Evolutionary conservation across 2,888 invertebrate species (phyloP).

Genomic region (Lasioglossum zephyrum): DNA sequence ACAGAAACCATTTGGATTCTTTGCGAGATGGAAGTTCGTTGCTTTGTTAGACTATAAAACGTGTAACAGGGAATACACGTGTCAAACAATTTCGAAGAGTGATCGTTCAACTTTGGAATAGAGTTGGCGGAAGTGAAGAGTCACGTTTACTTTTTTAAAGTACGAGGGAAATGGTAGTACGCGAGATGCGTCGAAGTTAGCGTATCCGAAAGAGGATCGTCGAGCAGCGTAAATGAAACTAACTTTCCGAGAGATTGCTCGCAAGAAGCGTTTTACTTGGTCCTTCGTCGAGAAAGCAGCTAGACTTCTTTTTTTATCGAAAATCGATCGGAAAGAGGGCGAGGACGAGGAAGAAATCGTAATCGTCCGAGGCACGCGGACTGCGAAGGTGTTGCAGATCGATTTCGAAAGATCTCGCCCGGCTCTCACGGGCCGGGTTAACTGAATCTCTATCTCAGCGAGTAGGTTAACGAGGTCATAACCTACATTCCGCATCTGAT

Average conservation of each 20-base stretch:
- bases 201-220: neutral
- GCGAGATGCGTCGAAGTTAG: neutral
- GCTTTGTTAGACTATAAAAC: neutral
- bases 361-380: neutral
- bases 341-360: neutral
- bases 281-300: neutral
- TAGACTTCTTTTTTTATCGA: neutral
- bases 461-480: slow-evolving; percentile 61
- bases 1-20: too few species aligned
- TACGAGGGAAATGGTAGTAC: neutral
- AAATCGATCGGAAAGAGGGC: neutral
- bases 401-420: slow-evolving; percentile 45
- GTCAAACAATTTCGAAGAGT: neutral
- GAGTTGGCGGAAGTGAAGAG: neutral
- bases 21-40: too few species aligned
- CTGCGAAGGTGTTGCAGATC: slow-evolving; percentile 28
- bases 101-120: neutral
- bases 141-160: neutral
- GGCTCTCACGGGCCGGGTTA: slow-evolving; percentile 29
- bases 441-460: slow-evolving; percentile 60
- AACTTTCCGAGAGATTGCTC: neutral
- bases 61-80: neutral
- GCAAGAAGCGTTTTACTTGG: neutral
- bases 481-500: slow-evolving; percentile 58
- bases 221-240: neutral